phyloP scores from a whole-genome alignment of 1,140 invertebrate genomes.

The Pseudomyrmex pallidus region DNA sequence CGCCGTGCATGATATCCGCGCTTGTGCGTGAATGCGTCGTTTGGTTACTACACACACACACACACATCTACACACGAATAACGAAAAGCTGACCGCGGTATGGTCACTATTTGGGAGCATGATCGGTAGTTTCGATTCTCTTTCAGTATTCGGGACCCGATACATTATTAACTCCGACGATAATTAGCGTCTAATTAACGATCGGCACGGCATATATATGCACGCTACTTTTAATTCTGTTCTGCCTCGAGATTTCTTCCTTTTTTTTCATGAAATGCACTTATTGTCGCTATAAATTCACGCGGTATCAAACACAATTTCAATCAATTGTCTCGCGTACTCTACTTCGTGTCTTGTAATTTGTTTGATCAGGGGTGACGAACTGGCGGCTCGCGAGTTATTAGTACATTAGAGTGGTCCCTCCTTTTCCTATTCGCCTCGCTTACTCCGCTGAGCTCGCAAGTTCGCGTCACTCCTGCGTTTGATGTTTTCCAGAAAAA shows the following conservation, averaged over 20 bases:
- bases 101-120: conserved; percentile 59
- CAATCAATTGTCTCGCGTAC: background rate
- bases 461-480: too few relatives aligned
- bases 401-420: too few relatives aligned
- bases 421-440: too few relatives aligned
- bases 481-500: too few relatives aligned
- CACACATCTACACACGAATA: conserved; percentile 10
- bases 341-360: too few relatives aligned
- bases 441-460: too few relatives aligned
- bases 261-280: background rate
- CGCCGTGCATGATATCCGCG: too few relatives aligned
- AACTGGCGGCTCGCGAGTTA: too few relatives aligned
- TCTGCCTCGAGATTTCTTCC: background rate
- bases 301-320: background rate
- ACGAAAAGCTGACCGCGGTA: conserved; percentile 33
- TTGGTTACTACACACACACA: conserved; percentile 27
- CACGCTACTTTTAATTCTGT: conserved; percentile 16
- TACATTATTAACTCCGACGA: conserved; percentile 53
- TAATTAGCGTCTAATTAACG: conserved; percentile 58
- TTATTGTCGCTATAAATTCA: conserved; percentile 8
- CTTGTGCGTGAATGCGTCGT: conserved; percentile 37
- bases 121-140: conserved; percentile 57
- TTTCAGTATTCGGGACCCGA: conserved; percentile 20
- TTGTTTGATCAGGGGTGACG: too few relatives aligned
- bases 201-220: background rate